Conservation (phyloP, 2,113 vertebrate genomes). For the Brienomyrus longianalis region DNA sequence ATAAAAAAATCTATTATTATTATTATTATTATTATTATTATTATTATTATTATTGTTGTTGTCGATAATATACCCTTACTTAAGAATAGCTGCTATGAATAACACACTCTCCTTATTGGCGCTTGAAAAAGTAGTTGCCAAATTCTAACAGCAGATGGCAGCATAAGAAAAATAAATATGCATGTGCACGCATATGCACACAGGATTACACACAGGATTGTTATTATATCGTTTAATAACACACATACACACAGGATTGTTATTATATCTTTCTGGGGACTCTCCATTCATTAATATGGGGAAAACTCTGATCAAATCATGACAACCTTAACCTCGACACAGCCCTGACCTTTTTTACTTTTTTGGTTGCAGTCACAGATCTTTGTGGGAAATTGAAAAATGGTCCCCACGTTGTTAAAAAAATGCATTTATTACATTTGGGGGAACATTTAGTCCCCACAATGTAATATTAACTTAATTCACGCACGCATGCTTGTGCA, state of each 20-base stretch:
- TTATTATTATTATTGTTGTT: not conserved
- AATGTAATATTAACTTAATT: not conserved
- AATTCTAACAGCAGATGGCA: constrained; percentile 8
- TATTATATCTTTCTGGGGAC: too few relatives aligned
- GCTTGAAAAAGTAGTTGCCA: not conserved
- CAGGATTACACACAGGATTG: too few relatives aligned
- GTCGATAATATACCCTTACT: not conserved
- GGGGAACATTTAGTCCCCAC: not conserved
- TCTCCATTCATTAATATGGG: too few relatives aligned
- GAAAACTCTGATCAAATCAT: too few relatives aligned
- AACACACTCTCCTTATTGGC: not conserved
- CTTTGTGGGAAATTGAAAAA: too few relatives aligned
- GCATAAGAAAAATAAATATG: not conserved
- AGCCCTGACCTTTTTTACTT: too few relatives aligned
- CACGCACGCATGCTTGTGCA: not conserved
- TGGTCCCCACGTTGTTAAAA: not conserved
- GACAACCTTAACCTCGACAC: too few relatives aligned
- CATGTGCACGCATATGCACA: not conserved
- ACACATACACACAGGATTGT: too few relatives aligned
- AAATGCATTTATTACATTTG: not conserved
- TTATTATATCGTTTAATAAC: too few relatives aligned
- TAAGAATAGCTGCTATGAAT: not conserved
- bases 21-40: not conserved
- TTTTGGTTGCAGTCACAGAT: too few relatives aligned
- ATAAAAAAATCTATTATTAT: not conserved